Evolutionary conservation across 2,113 vertebrate genomes (phyloP).

Genomic region (Fukomys damarensis): DNA sequence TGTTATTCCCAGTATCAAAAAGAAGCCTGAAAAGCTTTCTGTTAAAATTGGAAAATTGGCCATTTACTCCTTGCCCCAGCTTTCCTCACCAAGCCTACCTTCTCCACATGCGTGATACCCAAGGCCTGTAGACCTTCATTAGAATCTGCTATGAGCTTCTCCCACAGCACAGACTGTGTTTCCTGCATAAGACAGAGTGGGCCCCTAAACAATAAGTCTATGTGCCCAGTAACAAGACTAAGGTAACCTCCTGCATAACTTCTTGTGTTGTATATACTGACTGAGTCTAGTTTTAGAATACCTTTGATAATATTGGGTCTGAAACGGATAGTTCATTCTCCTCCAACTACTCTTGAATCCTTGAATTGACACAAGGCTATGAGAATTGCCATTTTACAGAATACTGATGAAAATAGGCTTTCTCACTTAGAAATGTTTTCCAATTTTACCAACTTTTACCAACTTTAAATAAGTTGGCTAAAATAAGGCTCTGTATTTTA

Average conservation of each 20-base stretch:
- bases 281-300: neutral
- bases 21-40: neutral
- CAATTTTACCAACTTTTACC: slow-evolving; percentile 72
- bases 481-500: slow-evolving; percentile 81
- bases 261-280: neutral
- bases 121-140: neutral
- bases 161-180: neutral
- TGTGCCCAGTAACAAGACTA: neutral
- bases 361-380: slow-evolving; percentile 80
- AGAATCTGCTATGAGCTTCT: neutral
- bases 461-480: slow-evolving; percentile 85
- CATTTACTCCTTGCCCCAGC: neutral
- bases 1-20: neutral
- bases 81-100: neutral
- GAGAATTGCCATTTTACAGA: slow-evolving; percentile 82
- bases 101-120: neutral
- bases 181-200: slow-evolving; percentile 1
- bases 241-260: slow-evolving; percentile 2
- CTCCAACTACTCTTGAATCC: slow-evolving; percentile 56
- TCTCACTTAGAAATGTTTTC: slow-evolving; percentile 74
- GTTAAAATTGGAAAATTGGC: neutral
- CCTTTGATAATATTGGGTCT: slow-evolving; percentile 32
- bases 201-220: neutral
- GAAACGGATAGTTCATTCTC: neutral
- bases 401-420: slow-evolving; percentile 77